phyloP scores from a whole-genome alignment of 2,888 invertebrate species.

The Polydrusus tereticollis region DNA sequence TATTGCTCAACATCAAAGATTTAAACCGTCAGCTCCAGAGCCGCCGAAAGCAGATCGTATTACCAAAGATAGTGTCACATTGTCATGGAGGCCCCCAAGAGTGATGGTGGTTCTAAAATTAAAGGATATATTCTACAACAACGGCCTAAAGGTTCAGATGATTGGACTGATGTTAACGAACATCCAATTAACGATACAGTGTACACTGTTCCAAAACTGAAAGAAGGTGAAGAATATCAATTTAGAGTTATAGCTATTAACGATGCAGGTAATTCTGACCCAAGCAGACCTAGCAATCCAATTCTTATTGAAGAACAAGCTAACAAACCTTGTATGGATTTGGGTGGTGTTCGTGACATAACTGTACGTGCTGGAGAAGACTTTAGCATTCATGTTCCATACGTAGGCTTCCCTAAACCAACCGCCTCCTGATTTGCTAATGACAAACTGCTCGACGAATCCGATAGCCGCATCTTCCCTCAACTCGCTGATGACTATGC shows the following conservation, averaged over 20 bases:
- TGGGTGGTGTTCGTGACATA: constrained; percentile 94
- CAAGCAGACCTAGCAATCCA: constrained; percentile 84
- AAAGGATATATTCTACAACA: constrained; percentile 93
- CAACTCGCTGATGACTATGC: constrained; percentile 88
- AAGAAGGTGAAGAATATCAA: constrained; percentile 93
- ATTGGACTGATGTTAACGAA: constrained; percentile 89
- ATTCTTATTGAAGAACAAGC: constrained; percentile 91
- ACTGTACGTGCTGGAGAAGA: constrained; percentile 98
- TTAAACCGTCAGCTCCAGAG: constrained; percentile 90
- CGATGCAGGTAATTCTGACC: constrained; percentile 86
- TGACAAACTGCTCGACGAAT: constrained; percentile 83
- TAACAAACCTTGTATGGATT: constrained; percentile 96
- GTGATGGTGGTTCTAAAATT: constrained; percentile 91
- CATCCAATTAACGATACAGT: constrained; percentile 78
- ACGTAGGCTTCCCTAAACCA: constrained; percentile 95
- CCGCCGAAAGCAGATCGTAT: constrained; percentile 92
- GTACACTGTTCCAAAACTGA: constrained; percentile 87
- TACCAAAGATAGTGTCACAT: constrained; percentile 89
- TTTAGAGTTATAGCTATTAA: constrained; percentile 97
- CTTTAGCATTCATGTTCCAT: constrained; percentile 97
- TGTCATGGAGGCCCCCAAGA: constrained; percentile 93
- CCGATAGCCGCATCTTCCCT: constrained; percentile 84
- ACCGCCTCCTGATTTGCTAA: constrained; percentile 94
- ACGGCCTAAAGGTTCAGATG: constrained; percentile 84
- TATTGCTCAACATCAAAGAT: constrained; percentile 87